Percentiles rank a stretch among this genome's conserved stretches.
phyloP scores from a whole-genome alignment of 2,113 vertebrate genomes.

The Dasypus novemcinctus region DNA sequence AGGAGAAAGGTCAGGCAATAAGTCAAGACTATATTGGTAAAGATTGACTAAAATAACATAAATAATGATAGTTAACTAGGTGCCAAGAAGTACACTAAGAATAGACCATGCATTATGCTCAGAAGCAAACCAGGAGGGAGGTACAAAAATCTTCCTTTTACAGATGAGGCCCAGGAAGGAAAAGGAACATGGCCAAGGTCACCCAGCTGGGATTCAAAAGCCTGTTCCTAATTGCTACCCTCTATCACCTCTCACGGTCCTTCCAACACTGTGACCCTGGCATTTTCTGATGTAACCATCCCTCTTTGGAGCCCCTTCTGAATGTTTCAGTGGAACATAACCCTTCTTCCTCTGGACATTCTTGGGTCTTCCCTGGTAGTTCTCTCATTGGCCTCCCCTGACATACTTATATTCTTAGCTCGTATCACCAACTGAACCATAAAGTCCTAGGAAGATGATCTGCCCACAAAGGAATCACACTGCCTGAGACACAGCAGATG shows the following conservation, averaged over 20 bases:
- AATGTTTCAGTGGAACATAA: not conserved
- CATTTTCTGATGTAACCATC: not conserved
- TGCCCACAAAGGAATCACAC: not conserved
- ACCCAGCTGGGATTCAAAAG: not conserved
- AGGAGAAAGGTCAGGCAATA: not conserved
- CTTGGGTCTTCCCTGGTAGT: not conserved
- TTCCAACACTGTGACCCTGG: not conserved
- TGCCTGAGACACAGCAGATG: not conserved
- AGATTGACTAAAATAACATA: not conserved
- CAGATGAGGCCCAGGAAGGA: not conserved
- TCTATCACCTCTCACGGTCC: not conserved
- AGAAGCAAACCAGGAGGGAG: not conserved
- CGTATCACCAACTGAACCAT: not conserved
- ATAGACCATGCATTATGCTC: not conserved
- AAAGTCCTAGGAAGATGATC: not conserved
- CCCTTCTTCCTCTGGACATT: not conserved
- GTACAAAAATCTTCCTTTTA: not conserved
- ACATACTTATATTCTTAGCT: not conserved
- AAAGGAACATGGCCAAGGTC: not conserved
- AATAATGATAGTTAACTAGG: not conserved
- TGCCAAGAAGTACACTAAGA: not conserved
- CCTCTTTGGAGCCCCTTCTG: not conserved
- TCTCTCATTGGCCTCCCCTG: not conserved
- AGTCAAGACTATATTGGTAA: not conserved
- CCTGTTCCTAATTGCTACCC: accelerated